Conservation (phyloP, 2,888 invertebrate genomes). For the Parnassius apollo region DNA sequence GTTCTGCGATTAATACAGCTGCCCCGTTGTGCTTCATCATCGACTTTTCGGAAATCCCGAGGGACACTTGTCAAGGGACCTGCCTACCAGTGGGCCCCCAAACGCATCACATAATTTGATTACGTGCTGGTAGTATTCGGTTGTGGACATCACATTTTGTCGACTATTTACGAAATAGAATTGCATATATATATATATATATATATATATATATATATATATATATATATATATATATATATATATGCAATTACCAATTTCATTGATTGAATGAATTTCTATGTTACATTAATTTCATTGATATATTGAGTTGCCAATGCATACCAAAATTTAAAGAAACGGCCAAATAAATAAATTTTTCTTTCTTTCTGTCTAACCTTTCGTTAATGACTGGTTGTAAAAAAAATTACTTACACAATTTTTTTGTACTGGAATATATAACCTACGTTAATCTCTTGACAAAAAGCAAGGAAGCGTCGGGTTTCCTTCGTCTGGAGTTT, state of each 20-base stretch:
- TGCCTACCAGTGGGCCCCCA: neutral
- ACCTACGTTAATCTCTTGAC: constrained; percentile 6
- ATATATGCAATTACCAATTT: no score
- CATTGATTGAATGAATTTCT: no score
- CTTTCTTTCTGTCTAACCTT: no score
- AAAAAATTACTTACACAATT: no score
- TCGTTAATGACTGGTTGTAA: no score
- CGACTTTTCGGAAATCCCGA: constrained; percentile 13
- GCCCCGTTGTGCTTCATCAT: constrained; percentile 30
- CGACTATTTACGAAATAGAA: neutral
- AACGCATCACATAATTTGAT: neutral
- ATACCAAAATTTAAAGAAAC: no score
- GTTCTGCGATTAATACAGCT: constrained; percentile 48
- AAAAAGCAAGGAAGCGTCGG: constrained; percentile 12
- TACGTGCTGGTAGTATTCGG: neutral
- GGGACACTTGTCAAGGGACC: constrained; percentile 5
- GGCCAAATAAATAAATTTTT: no score
- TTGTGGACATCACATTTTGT: neutral
- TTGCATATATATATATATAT: no score
- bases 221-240: no score
- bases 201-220: no score
- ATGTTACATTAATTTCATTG: no score
- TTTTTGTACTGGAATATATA: neutral
- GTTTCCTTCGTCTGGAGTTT: constrained; percentile 11
- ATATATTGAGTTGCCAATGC: no score